Evolutionary conservation across 2,113 vertebrate genomes (phyloP).

Genomic region (Notechis scutatus): DNA sequence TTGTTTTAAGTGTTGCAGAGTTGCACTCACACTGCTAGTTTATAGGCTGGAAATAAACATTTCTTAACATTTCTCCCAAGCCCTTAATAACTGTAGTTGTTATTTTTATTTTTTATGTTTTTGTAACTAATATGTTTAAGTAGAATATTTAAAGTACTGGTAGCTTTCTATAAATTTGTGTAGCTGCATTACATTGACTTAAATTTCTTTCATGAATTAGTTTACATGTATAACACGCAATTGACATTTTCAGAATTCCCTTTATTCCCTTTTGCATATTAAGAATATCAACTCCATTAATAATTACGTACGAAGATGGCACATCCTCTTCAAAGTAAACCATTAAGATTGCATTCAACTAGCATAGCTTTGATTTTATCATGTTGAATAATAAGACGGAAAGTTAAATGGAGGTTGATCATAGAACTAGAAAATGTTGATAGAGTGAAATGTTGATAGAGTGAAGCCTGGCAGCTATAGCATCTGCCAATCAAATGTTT

Average conservation of each 20-base stretch:
- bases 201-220: not conserved
- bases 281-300: not conserved
- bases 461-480: not conserved
- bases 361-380: not conserved
- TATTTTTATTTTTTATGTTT: not conserved
- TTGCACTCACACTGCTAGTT: not conserved
- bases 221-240: not conserved
- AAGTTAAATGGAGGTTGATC: not conserved
- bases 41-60: not conserved
- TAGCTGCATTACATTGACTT: not conserved
- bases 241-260: not conserved
- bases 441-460: not conserved
- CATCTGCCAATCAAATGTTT: not conserved
- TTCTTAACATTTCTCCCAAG: not conserved
- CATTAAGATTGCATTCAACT: not conserved
- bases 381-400: not conserved
- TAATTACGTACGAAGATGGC: not conserved
- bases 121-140: not conserved
- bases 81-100: not conserved
- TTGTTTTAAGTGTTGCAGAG: not conserved
- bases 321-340: not conserved
- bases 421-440: not conserved
- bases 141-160: not conserved
- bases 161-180: not conserved
- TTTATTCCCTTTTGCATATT: not conserved